Evolutionary conservation across 2,888 invertebrate species (phyloP), one percentile per base, ranked within the genome.

Genomic region (Cylloceria caligata): DNA sequence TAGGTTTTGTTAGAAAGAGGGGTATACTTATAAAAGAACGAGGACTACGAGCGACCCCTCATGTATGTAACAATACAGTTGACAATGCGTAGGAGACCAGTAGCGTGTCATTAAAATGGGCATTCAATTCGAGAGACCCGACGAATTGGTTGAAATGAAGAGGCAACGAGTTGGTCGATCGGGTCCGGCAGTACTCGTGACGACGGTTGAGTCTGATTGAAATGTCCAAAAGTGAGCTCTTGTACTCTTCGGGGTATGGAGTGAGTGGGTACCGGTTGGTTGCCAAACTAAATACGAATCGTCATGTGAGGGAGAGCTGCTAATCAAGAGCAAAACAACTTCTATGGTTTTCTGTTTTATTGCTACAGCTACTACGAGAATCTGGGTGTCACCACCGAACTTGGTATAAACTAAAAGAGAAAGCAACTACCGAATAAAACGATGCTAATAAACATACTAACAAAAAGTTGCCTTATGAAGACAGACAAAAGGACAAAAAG

Each of bases 51-150:
- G 89, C 91, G 90, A 90, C 89, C 89, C 89, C 89, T 89, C 90
- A 90, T 89, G 89, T 88, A 87, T 86, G 84, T 85, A 88, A 91
- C 91, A 91, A 91, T 90, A 87, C 86, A 81, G 69, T 87, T 87
- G 88, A 91, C 91, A 91, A 92, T 91, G 90, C 89, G 89, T 91
- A 90, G 89, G 90, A 89, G 89, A 90, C 89, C 91, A 90, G 90
- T 91, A 89, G 90, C 91, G 90, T 91, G 92, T 92, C 92, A 92
- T 92, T 92, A 92, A 92, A 92, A 91, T 90, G 89, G 90, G 90
- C 90, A 92, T 91, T 91, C 87, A 91, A 90, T 91, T 90, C 90
- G 88, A 84, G 85, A 85, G 86, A 82, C 45, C 60, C 87, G 87
- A 86, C 89, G 90, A 90, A 91, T 90, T 90, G 90, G 90, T 90